Evolutionary conservation across 2,797 vertebrate species (phyloP).

Genomic region (Diplodus sargus): DNA sequence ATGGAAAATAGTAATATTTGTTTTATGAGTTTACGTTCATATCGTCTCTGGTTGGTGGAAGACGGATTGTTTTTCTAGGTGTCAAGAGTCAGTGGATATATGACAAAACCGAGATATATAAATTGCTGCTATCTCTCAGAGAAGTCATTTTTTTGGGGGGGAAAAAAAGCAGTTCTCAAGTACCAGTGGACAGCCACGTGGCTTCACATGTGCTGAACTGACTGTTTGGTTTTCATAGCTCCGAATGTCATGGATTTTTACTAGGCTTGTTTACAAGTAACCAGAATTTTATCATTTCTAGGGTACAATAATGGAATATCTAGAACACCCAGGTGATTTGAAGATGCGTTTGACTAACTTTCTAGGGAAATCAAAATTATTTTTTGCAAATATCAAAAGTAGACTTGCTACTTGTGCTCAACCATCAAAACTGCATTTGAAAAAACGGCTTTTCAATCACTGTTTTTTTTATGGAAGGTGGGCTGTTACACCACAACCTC

Average conservation of each 20-base stretch:
- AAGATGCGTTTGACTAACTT: background rate
- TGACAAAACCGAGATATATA: slow-evolving; percentile 23
- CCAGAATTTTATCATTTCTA: background rate
- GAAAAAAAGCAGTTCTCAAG: slow-evolving; percentile 25
- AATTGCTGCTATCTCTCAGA: slow-evolving; percentile 36
- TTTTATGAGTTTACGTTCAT: slow-evolving; percentile 53
- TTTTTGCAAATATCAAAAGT: background rate
- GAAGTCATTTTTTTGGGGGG: slow-evolving; percentile 14
- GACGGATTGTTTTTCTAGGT: slow-evolving; percentile 51
- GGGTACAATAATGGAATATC: background rate
- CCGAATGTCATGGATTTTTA: slow-evolving; percentile 8
- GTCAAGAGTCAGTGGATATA: slow-evolving; percentile 36
- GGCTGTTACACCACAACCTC: too few relatives aligned
- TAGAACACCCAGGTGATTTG: background rate
- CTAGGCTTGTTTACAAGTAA: background rate
- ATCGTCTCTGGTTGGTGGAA: slow-evolving; percentile 39
- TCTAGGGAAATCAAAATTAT: background rate
- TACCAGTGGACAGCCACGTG: slow-evolving; percentile 9
- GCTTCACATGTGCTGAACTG: slow-evolving; percentile 18
- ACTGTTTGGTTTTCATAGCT: slow-evolving; percentile 10
- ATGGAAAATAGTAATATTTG: slow-evolving; percentile 56
- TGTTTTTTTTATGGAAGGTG: too few relatives aligned
- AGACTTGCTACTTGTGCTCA: slow-evolving; percentile 5
- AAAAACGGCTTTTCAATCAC: background rate
- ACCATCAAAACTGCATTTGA: background rate